Percentiles rank a stretch among this genome's conserved stretches.
Evolutionary conservation across 2,113 vertebrate genomes (phyloP).

Genomic region (Indicator indicator): DNA sequence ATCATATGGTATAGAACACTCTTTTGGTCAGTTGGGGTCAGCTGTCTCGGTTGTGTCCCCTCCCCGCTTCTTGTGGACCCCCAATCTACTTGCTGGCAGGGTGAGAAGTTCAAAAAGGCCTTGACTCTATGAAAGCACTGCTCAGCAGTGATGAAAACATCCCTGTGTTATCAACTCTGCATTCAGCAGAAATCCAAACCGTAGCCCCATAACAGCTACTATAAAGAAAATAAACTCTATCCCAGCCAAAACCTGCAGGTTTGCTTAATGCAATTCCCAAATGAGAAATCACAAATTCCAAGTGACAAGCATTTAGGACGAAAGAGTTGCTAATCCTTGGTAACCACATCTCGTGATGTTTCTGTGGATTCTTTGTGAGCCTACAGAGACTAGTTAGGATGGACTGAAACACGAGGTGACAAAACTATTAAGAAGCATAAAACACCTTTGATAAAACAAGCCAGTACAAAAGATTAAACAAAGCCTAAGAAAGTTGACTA

Average conservation of each 20-base stretch:
- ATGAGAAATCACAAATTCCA: neutral
- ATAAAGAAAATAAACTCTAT: neutral
- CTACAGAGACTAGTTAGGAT: neutral
- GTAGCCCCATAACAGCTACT: neutral
- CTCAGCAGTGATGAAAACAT: neutral
- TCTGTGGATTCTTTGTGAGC: neutral
- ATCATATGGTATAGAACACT: neutral
- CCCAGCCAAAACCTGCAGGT: neutral
- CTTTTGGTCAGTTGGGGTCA: neutral
- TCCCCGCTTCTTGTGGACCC: neutral
- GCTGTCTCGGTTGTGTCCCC: neutral
- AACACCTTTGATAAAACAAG: neutral
- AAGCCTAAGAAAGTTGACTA: neutral
- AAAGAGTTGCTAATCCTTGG: neutral
- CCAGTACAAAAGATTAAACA: neutral
- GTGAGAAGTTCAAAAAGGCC: neutral
- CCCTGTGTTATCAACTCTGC: neutral
- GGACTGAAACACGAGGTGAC: neutral
- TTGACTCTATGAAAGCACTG: fast-evolving
- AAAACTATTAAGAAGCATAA: neutral
- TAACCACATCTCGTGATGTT: neutral
- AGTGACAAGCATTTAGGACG: neutral
- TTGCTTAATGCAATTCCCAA: neutral
- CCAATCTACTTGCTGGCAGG: fast-evolving
- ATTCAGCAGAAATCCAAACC: neutral